phyloP scores from a whole-genome alignment of 2,888 invertebrate genomes.

The Bibio marci region DNA sequence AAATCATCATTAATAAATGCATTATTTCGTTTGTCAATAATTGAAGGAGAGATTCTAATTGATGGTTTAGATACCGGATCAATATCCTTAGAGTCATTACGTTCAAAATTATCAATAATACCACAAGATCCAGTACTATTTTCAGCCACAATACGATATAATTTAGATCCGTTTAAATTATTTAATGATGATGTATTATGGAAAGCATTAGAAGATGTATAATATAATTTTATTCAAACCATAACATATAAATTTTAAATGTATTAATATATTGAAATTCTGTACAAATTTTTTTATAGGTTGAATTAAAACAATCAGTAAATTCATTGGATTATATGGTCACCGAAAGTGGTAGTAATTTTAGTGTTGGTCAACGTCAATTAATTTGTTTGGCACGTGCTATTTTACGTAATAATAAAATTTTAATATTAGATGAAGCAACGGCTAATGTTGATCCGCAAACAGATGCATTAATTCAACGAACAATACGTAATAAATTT shows the following conservation, averaged over 20 bases:
- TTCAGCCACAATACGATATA: slow-evolving; percentile 36
- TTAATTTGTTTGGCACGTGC: slow-evolving; percentile 68
- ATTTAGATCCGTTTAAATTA: slow-evolving; percentile 55
- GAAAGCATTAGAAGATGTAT: slow-evolving; percentile 47
- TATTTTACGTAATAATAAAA: slow-evolving; percentile 54
- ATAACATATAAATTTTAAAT: too few relatives aligned
- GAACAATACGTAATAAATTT: slow-evolving; percentile 65
- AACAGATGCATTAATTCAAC: slow-evolving; percentile 72
- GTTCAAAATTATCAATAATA: slow-evolving; percentile 40
- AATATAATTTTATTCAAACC: slow-evolving; percentile 9
- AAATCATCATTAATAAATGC: slow-evolving; percentile 36
- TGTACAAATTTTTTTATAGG: slow-evolving; percentile 2
- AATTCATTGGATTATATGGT: slow-evolving; percentile 48
- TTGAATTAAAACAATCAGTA: slow-evolving; percentile 53
- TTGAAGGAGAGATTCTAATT: slow-evolving; percentile 33
- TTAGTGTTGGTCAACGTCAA: slow-evolving; percentile 61
- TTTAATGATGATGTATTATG: slow-evolving; percentile 46
- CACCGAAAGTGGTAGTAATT: slow-evolving; percentile 53
- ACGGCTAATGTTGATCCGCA: slow-evolving; percentile 37
- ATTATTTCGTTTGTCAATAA: slow-evolving; percentile 32
- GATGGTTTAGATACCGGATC: slow-evolving; percentile 30
- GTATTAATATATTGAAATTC: too few relatives aligned
- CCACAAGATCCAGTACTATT: slow-evolving; percentile 39
- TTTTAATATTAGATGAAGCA: slow-evolving; percentile 52
- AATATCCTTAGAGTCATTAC: slow-evolving; percentile 35